Base-by-base conservation (phyloP, 2,888 invertebrate genomes). In the Phengaris alcon region DNA sequence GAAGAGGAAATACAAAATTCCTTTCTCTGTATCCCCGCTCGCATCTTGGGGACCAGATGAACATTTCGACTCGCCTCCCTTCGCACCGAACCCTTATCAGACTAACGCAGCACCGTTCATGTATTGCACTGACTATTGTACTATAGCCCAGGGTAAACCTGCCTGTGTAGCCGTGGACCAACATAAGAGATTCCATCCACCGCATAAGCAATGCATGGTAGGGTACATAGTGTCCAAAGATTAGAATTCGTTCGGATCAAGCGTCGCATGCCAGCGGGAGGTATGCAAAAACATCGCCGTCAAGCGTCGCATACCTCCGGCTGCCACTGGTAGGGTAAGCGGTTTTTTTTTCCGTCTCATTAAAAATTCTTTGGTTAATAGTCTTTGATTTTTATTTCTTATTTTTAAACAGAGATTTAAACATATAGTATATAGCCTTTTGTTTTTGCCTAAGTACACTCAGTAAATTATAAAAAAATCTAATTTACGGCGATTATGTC, bases 101-200 rank as follows among this genome's bases (percentile, higher is more conserved):
- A 91, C 92, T 1, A 90, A 89, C 80, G 88, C 89, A 1, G 90
- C 92, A 0, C 93, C 93, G 0, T 91, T 91, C 79, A 93, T 93
- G 93, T 93, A 93, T 81, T 93, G 93, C 80, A 90, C 90, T 75
- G 93, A 93, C 77, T 93, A 93, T 68, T 93, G 93, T 75, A 93
- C 92, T 74, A 85, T 91, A 10, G 83, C 88, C 0, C 88, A 88
- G 78, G 92, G 93, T 22, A 91, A 91, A 0, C 86, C 89, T 0
- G 91, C 92, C 0, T 88, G 83, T 59, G 86, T 82, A 0, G 91
- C 90, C 0, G 86, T 93, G 3, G 91, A 93, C 68, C 93, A 93
- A 78, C 79, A 87, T 3, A 78, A 79, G 3, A 86, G 87, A 35
- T 77, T 83, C 2, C 78, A 84, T 75, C 85, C 84, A 4, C 83